Conservation (phyloP, 2,797 vertebrate genomes). For the Jordanella pulchra region DNA sequence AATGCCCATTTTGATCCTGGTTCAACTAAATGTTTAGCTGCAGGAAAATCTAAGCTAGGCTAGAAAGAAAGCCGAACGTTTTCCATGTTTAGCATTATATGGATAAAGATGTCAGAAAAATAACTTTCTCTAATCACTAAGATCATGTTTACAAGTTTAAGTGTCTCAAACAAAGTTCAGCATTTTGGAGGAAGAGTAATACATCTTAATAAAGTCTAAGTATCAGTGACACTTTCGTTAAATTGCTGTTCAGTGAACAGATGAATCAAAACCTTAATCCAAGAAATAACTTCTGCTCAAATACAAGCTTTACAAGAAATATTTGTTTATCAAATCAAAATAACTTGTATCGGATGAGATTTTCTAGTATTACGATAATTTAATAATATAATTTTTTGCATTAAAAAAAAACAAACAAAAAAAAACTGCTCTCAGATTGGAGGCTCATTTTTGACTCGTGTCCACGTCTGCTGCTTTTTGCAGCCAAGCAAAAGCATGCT, state of each 20-base stretch:
- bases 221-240: too few species aligned
- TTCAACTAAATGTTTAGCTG: background rate
- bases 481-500: too few species aligned
- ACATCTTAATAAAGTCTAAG: background rate
- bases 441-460: background rate
- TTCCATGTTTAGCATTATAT: background rate
- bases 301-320: background rate
- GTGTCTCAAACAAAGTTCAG: background rate
- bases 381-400: too few species aligned
- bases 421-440: background rate
- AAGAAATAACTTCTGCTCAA: background rate
- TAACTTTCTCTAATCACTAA: background rate
- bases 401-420: background rate
- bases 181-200: background rate
- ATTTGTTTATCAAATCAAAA: background rate
- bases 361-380: too few species aligned
- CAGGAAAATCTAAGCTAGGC: background rate
- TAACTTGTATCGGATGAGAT: background rate
- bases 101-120: background rate
- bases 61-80: background rate
- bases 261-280: background rate
- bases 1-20: conserved; percentile 21
- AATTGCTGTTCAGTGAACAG: background rate
- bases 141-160: background rate
- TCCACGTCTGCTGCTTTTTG: background rate